Evolutionary conservation across 2,888 invertebrate genomes (phyloP), one percentile per base, ranked within the genome.

Genomic region (Eupithecia insigniata): DNA sequence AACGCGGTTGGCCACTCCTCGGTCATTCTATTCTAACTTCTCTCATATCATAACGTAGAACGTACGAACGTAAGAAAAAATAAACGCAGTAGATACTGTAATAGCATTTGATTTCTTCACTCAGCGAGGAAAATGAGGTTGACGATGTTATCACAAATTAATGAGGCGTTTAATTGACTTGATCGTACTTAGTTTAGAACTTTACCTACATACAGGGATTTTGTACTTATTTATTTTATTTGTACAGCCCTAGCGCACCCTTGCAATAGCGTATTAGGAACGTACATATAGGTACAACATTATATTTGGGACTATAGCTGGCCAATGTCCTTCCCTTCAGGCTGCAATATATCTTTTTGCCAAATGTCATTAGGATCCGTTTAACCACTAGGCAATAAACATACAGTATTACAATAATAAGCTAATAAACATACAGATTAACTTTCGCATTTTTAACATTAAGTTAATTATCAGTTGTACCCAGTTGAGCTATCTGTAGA

Each of bases 71-170:
- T 43, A 43, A 5, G 18, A 43, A 43, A 43, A 43, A n/a, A n/a
- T 18, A 51, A 22, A 51, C 22, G n/a, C 46, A 43, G 43, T 16
- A 8, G 43, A n/a, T 43, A 39, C n/a, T 46, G n/a, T 46, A 43
- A n/a, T 51, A 51, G 10, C 46, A 51, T 51, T 51, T 51, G 46
- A 51, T 58, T 69, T 36, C 55, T 36, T 70, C 58, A 67, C 34
- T 65, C 68, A 32, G 66, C 66, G 67, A 67, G 68, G 68, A 68
- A 67, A 69, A 76, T 70, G 73, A 73, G 73, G 75, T 73, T 75
- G 69, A 26, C 60, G 51, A 70, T 75, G 67, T 70, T 70, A 73
- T 75, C 70, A 69, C 73, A 22, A 77, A 73, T 77, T 75, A 73
- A 73, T 71, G 71, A 71, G 71, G 62, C 67, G 71, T 64, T 71